Conservation (phyloP, 2,113 vertebrate genomes). For the Macroglossus sobrinus region DNA sequence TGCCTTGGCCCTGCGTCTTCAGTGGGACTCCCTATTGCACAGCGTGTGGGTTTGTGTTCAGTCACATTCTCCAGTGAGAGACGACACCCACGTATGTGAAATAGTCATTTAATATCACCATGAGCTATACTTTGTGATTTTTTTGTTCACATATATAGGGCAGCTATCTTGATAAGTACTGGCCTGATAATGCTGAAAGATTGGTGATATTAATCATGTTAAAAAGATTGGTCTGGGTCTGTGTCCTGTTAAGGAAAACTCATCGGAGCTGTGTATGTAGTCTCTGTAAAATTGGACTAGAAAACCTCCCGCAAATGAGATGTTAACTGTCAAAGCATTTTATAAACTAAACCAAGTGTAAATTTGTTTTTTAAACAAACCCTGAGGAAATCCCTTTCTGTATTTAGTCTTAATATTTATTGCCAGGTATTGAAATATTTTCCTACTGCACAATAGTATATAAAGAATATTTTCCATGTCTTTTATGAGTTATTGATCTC, state of each 20-base stretch:
- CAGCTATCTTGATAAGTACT: not conserved
- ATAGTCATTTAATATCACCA: not conserved
- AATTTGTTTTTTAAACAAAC: not conserved
- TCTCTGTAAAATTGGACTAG: not conserved
- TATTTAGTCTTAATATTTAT: constrained; percentile 4
- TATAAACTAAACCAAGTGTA: not conserved
- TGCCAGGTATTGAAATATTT: not conserved
- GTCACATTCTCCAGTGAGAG: not conserved
- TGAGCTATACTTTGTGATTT: not conserved
- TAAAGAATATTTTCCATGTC: not conserved
- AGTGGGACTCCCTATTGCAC: not conserved
- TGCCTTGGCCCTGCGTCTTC: not conserved
- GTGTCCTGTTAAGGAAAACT: not conserved
- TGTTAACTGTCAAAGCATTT: not conserved
- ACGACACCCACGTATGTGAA: not conserved
- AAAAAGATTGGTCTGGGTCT: not conserved
- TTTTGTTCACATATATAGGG: not conserved
- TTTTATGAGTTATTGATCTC: not conserved
- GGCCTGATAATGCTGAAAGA: not conserved
- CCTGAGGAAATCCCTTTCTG: not conserved
- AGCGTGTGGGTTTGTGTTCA: not conserved
- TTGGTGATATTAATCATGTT: not conserved
- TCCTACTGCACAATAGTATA: not conserved
- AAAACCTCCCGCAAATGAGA: not conserved
- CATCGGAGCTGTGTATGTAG: not conserved